Evolutionary conservation across 2,888 invertebrate genomes (phyloP).

Genomic region (Bedellia somnulentella): DNA sequence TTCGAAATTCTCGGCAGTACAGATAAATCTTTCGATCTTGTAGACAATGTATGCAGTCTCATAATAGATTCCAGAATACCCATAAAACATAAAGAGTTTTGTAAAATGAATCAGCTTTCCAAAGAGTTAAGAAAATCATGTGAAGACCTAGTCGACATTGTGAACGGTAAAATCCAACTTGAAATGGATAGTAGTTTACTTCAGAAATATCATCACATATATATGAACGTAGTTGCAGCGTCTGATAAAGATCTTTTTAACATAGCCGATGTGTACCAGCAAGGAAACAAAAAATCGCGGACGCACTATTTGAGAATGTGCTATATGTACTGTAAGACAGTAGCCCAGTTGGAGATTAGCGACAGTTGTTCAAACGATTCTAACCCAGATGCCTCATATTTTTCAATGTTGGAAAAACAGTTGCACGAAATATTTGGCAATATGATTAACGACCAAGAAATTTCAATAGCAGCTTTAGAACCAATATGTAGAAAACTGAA

Average conservation of each 20-base stretch:
- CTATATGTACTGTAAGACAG: constrained; percentile 61
- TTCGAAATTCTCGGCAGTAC: constrained; percentile 52
- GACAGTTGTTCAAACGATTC: constrained; percentile 25
- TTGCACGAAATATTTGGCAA: constrained; percentile 66
- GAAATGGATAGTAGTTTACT: constrained; percentile 29
- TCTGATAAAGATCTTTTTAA: constrained; percentile 50
- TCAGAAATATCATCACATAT: constrained; percentile 50
- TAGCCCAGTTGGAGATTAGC: constrained; percentile 49
- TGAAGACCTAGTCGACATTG: constrained; percentile 40
- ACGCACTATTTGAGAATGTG: constrained; percentile 55
- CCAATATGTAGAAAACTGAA: constrained; percentile 68
- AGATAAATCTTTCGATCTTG: constrained; percentile 42
- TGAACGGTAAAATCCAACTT: constrained; percentile 19
- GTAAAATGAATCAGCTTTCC: constrained; percentile 44
- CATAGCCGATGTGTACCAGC: constrained; percentile 33
- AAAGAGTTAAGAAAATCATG: constrained; percentile 49
- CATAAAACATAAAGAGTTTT: constrained; percentile 50
- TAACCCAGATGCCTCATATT: constrained; percentile 31
- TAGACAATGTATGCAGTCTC: constrained; percentile 42
- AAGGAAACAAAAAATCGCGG: constrained; percentile 34
- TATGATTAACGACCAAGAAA: constrained; percentile 67
- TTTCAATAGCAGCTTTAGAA: constrained; percentile 70
- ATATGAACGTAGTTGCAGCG: constrained; percentile 47
- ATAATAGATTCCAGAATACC: constrained; percentile 48
- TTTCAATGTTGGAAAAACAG: constrained; percentile 52